These are phyloP conservation scores for Scaptomyza montana DNA, from an alignment of 1,140 invertebrate genomes.

Conservation along the genomic window DNA sequence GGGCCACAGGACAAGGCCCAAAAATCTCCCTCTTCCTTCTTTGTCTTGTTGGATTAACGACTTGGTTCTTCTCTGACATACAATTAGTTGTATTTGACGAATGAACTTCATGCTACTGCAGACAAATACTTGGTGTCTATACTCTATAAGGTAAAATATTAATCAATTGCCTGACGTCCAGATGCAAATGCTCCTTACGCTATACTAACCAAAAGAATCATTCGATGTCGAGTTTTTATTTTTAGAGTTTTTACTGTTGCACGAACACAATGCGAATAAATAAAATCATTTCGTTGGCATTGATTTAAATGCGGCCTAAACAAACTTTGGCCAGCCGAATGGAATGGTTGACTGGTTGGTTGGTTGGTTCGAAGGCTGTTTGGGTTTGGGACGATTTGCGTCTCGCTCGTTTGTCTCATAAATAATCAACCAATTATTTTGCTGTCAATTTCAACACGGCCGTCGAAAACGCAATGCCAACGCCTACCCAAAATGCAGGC, in stretches of 20 bases:
- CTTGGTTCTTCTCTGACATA: conserved; percentile 10
- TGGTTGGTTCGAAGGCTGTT: too few relatives aligned
- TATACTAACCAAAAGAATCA: background rate
- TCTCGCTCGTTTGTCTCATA: conserved; percentile 70
- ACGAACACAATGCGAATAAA: background rate
- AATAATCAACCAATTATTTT: conserved; percentile 83
- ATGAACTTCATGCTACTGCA: conserved; percentile 5
- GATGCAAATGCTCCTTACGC: background rate
- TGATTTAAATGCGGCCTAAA: conserved; percentile 52
- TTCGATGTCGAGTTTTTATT: conserved; percentile 4
- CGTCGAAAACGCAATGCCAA: conserved; percentile 75
- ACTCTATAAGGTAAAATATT: background rate
- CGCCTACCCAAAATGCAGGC: conserved; percentile 46
- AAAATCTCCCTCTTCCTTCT: background rate
- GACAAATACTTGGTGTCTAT: too few relatives aligned
- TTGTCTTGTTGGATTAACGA: conserved; percentile 16
- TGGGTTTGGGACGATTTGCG: conserved; percentile 1
- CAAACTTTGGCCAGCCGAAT: conserved; percentile 49
- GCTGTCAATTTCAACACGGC: conserved; percentile 83
- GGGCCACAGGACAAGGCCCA: conserved; percentile 10
- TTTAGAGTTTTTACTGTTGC: conserved; percentile 6
- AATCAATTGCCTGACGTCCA: background rate
- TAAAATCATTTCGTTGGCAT: conserved; percentile 41
- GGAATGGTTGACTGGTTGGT: background rate
- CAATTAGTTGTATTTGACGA: conserved; percentile 42